These are phyloP conservation scores for Sminthopsis crassicaudata DNA, from an alignment of 2,113 vertebrate species.

Conservation along the genomic window DNA sequence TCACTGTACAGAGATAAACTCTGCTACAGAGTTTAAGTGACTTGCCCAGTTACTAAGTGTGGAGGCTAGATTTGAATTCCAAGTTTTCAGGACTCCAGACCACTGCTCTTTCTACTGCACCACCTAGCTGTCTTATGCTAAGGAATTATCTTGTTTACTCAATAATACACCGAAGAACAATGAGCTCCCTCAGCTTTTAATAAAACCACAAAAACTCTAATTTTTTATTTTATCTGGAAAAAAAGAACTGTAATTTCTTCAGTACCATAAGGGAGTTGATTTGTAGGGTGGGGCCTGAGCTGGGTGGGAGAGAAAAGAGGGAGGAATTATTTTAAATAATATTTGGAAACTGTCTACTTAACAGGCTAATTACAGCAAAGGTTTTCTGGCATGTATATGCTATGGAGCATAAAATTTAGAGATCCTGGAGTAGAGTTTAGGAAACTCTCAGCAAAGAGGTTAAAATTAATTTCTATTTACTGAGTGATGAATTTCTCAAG, in stretches of 20 bases:
- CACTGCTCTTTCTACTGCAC: neutral
- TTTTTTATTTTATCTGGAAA: constrained; percentile 48
- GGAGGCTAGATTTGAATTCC: neutral
- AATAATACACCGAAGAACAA: constrained; percentile 58
- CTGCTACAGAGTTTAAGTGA: neutral
- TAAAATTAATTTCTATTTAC: neutral
- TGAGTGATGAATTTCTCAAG: neutral
- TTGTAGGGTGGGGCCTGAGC: neutral
- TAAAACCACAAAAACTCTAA: constrained; percentile 33
- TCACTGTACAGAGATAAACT: too few species aligned
- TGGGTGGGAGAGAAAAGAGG: neutral
- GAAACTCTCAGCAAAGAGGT: neutral
- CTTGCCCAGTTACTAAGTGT: neutral
- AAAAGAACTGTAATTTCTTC: constrained; percentile 50
- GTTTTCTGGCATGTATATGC: constrained; percentile 34
- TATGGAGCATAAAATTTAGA: neutral
- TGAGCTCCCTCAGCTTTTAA: constrained; percentile 25
- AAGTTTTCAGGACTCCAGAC: neutral
- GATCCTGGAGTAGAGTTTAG: neutral
- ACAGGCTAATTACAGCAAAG: neutral
- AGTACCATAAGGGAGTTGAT: neutral
- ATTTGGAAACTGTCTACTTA: constrained; percentile 9
- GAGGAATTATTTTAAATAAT: neutral
- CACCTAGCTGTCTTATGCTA: neutral
- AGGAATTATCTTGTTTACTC: neutral